Base-by-base conservation (phyloP, 92 coral and sea anemone species). In the Parazoanthus swiftii region DNA sequence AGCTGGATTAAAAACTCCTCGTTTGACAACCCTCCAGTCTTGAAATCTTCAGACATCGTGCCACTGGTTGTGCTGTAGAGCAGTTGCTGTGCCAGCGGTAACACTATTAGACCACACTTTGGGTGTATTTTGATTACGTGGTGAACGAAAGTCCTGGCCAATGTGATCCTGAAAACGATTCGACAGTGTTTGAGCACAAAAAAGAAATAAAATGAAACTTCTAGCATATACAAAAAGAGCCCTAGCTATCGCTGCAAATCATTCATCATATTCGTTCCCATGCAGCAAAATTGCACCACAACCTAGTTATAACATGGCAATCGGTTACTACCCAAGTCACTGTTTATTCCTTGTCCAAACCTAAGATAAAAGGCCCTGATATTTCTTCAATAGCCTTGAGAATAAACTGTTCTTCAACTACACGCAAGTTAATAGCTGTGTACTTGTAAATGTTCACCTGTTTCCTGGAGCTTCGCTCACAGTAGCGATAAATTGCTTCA, bases 1-100 rank as follows among this genome's bases (percentile, higher is more conserved):
- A 92, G 54, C 56, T 80, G 80, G 44, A 44, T 6, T 14, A 92
- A 80, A 65, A 94, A 92, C 18, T 72, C 85, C 51, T 79, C 71
- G n/a, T 67, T 89, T 15, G 79, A 77, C 58, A 23, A 42, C 20
- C 90, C 92, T 36, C n/a, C 77, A 6, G 74, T 43, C 82, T 42
- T 42, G 14, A 74, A 56, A 35, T 29, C 78, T 58, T 87, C 74
- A 74, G 20, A 44, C 7, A 59, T 80, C 43, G 38, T 29, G 76
- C 35, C n/a, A 71, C 76, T 71, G 76, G 3, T 71, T 23, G 36
- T 71, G 36, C 1, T 11, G 18, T 15, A 13, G 8, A 63, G n/a
- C 6, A 63, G n/a, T 14, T 43, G 59, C 26, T 33, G 67, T 21
- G 44, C 39, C 8, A 71, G 66, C n/a, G 87, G 79, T 6, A 44